Base-by-base conservation (phyloP, 1,140 invertebrate genomes). In the Lucilia cuprina region DNA sequence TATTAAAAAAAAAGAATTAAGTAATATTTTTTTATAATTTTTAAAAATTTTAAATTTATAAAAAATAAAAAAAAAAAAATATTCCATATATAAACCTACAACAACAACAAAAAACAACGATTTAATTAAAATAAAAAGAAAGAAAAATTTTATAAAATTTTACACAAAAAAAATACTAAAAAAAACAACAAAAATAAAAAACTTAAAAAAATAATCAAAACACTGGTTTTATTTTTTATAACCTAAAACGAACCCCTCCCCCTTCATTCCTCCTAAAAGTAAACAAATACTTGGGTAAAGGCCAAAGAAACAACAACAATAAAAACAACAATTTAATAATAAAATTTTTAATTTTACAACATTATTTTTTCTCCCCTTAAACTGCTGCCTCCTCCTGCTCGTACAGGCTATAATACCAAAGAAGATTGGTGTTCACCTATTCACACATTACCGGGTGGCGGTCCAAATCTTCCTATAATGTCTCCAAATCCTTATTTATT, bases 381-480 rank as follows among this genome's bases (percentile, higher is more conserved):
- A 65, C 55, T 55, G 84, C 84, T 84, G 14, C 83, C 86, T 21
- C 83, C 86, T 21, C 86, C 41, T 41, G 41, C 5, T 41, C 10
- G 2, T 2, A 41, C 2, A 89, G 86, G 87, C 82, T 86, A 85
- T 84, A 87, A 83, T 86, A 86, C 92, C 89, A 93, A 93, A 83
- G 94, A 94, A 87, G 94, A 94, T 87, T 95, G 94, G 94, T 93
- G 93, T 10, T 91, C 93, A 2, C 94, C 88, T 12, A 83, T 88
- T 17, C 84, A 83, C 34, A 80, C 75, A n/a, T 35, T 85, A 34
- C 82, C 84, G 94, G 90, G 93, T 93, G 4, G 88, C 94, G 75
- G 85, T 49, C 89, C 91, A 41, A 91, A 92, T 83, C 93, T 93
- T 87, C 92, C 89, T 7, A 90, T 91, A 21, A 89, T 90, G 88